A percentile compares a stretch with the other conserved stretches of the same genome.
Evolutionary conservation across 2,113 vertebrate species (phyloP).

Genomic region (Anhinga anhinga): DNA sequence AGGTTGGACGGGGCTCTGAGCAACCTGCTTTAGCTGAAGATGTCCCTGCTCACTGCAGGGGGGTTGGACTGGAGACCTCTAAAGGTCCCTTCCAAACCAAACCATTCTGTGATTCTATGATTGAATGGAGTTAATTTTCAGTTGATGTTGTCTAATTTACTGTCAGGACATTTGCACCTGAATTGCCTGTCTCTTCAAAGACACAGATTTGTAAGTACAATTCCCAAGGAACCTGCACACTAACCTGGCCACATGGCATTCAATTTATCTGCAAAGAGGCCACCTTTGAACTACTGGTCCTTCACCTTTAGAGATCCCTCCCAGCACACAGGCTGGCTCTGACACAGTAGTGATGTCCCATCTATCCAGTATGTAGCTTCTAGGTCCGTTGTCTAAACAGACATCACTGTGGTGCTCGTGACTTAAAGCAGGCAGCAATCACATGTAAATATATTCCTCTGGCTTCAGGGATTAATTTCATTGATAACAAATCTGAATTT

Average conservation of each 20-base stretch:
- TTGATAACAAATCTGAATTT: slow-evolving; percentile 31
- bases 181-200: not conserved
- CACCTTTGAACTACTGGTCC: not conserved
- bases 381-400: not conserved
- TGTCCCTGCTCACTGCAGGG: too few species aligned
- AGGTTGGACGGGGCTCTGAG: too few species aligned
- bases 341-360: not conserved
- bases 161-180: not conserved
- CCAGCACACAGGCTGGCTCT: not conserved
- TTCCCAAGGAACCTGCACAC: not conserved
- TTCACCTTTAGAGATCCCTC: not conserved
- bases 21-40: too few species aligned
- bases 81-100: too few species aligned
- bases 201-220: not conserved
- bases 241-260: not conserved
- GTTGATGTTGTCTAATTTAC: not conserved
- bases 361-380: not conserved
- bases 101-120: too few species aligned
- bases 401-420: not conserved
- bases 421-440: not conserved
- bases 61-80: too few species aligned
- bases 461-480: not conserved
- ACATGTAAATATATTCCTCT: slow-evolving; percentile 3
- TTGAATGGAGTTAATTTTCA: not conserved
- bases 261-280: not conserved